Evolutionary conservation across 2,113 vertebrate species (phyloP).

Genomic region (Syngnathus typhle): DNA sequence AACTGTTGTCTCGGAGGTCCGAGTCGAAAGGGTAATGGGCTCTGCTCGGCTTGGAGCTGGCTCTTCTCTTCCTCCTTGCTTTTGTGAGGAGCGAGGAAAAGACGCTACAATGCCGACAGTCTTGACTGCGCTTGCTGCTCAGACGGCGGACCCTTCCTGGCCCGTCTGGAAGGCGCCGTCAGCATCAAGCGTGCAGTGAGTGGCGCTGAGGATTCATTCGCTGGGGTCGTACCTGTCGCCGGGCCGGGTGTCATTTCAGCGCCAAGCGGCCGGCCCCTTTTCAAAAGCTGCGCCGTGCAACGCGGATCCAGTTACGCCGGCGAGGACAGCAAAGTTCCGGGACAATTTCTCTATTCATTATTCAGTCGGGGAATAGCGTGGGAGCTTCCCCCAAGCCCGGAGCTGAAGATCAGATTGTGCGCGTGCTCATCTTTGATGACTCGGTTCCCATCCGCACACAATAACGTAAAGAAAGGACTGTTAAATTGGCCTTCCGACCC

Average conservation of each 20-base stretch:
- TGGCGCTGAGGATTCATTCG: background rate
- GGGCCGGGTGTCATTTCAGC: background rate
- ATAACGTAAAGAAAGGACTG: slow-evolving; percentile 58
- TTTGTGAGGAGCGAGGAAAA: background rate
- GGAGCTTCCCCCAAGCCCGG: slow-evolving; percentile 46
- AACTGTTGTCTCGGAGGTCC: background rate
- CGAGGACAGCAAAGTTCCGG: slow-evolving; percentile 60
- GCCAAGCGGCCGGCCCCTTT: background rate
- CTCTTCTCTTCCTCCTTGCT: background rate
- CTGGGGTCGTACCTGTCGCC: background rate
- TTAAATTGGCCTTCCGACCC: slow-evolving; percentile 71
- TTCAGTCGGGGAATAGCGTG: slow-evolving; percentile 49
- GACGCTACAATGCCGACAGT: background rate
- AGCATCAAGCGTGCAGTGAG: background rate
- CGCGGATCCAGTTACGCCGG: slow-evolving; percentile 10
- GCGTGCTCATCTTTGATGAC: slow-evolving; percentile 34
- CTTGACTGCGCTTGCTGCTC: no score
- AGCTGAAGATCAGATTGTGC: slow-evolving; percentile 41
- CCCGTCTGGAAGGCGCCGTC: slow-evolving; percentile 45
- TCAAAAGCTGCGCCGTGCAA: slow-evolving; percentile 32
- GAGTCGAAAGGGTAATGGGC: background rate
- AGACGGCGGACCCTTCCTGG: no score
- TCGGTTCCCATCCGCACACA: slow-evolving; percentile 9
- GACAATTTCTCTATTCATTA: slow-evolving; percentile 74
- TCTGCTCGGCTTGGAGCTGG: background rate